A percentile compares a stretch with the other conserved stretches of the same genome.
Conservation (phyloP, 2,113 vertebrate species). For the Ciconia boyciana region DNA sequence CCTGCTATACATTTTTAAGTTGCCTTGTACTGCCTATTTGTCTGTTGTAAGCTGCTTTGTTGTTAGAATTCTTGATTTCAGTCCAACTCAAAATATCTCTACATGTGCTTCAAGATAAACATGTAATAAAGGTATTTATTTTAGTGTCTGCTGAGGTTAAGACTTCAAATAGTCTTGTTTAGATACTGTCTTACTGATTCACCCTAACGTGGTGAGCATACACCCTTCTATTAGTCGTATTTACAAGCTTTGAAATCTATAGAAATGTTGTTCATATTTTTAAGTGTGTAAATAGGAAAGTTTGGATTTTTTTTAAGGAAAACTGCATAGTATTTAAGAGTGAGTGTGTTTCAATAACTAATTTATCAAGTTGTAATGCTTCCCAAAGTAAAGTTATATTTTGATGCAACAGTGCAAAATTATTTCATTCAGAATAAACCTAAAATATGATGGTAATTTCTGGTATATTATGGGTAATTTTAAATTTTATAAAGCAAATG, state of each 20-base stretch:
- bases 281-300: not conserved
- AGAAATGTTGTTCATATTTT: not conserved
- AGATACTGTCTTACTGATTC: not conserved
- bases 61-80: not conserved
- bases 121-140: not conserved
- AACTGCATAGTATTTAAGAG: not conserved
- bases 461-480: not conserved
- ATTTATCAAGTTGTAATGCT: not conserved
- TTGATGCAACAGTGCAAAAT: not conserved
- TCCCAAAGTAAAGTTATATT: not conserved
- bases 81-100: not conserved
- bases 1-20: not conserved
- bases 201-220: not conserved
- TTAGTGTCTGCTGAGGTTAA: not conserved
- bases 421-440: not conserved
- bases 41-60: not conserved
- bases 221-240: not conserved
- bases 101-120: not conserved
- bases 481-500: not conserved
- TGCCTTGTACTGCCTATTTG: not conserved
- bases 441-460: not conserved
- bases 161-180: not conserved
- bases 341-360: not conserved
- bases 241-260: not conserved
- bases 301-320: not conserved